Percentiles rank a stretch among this genome's conserved stretches.
phyloP scores from a whole-genome alignment of 2,797 vertebrate species.

The Pseudochirops cupreus region DNA sequence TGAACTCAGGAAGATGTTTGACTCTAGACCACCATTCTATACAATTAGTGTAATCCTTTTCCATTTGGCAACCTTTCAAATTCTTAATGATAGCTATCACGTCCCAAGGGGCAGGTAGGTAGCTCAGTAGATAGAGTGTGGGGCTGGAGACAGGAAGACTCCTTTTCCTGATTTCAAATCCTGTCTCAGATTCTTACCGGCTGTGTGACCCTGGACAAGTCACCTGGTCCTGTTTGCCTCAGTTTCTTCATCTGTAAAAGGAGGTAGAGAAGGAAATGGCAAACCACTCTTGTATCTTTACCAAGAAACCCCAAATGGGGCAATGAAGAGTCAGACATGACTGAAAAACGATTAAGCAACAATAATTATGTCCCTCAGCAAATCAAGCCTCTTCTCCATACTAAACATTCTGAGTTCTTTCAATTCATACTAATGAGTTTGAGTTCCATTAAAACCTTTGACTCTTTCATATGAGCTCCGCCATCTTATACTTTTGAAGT shows the following conservation, averaged over 20 bases:
- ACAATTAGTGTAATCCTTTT: background rate
- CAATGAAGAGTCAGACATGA: background rate
- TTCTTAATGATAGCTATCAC: background rate
- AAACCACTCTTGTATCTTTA: background rate
- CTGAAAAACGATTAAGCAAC: background rate
- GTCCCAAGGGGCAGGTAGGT: background rate
- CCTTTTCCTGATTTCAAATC: too few relatives aligned
- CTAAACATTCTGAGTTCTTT: background rate
- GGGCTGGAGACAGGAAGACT: too few relatives aligned
- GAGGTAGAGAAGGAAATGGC: background rate
- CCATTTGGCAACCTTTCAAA: background rate
- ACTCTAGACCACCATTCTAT: background rate
- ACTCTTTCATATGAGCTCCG: background rate
- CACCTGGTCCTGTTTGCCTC: background rate
- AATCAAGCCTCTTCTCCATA: background rate
- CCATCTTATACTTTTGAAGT: background rate
- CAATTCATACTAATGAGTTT: background rate
- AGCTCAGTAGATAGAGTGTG: too few relatives aligned
- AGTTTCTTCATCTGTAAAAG: background rate
- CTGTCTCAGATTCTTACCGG: background rate
- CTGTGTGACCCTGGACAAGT: background rate
- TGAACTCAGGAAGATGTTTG: background rate
- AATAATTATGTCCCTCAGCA: background rate
- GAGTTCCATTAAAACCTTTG: background rate
- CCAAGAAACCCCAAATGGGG: background rate